Base-by-base conservation (phyloP, 2,797 vertebrate species). In the Arctocebus calabarensis region DNA sequence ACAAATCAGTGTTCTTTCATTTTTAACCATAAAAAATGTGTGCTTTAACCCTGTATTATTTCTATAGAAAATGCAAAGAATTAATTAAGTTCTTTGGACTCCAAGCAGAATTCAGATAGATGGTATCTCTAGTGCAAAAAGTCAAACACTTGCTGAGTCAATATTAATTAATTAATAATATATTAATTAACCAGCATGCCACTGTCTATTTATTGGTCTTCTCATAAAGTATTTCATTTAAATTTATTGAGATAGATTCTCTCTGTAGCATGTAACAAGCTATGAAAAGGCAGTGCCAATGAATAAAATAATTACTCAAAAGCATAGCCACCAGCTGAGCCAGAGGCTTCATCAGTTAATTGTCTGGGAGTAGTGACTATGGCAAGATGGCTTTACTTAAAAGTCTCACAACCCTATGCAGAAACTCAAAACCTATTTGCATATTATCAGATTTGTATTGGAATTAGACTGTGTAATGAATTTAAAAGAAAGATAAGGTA, bases 301-400 rank as follows among this genome's bases (percentile, higher is more conserved):
- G 37, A 97, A 96, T 95, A 95, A 25, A 82, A 78, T 70, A 83
- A 95, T 83, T 94, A 84, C 81, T 74, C 66, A 40, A 96, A 97
- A 37, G 8, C 20, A 93, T 23, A 25, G 7, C 20, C 79, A 11
- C 82, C 3, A 32, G 91, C 94, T 82, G 82, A 71, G 66, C 29
- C 70, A 84, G 81, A 87, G 71, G 1, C 88, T n/a, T 88, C 57
- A 84, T 81, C 7, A 2, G 57, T 83, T 95, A 95, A 87, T 64
- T 94, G 68, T 68, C 25, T 95, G 34, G 5, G 0, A 91, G n/a
- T 34, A 88, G 95, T 93, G 74, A 8, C 32, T 88, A 4, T 61
- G 73, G 92, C 92, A 96, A 84, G 4, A 75, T 94, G 16, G 64
- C 94, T 96, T 88, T 52, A 68, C 88, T 88, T 59, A 94, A 85